Conservation (phyloP, 2,888 invertebrate genomes). For the Xylophagus ater region DNA sequence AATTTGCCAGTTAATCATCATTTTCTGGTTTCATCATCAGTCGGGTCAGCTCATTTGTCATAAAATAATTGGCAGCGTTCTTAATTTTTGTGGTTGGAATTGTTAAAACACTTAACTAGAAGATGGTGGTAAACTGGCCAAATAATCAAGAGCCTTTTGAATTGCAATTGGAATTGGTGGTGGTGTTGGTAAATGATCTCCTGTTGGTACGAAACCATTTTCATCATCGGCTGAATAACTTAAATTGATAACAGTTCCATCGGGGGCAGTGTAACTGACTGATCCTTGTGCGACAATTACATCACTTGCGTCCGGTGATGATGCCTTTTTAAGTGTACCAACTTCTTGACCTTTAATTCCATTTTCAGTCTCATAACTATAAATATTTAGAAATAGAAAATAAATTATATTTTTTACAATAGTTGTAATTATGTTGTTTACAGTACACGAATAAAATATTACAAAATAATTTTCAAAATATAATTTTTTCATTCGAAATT, state of each 20-base stretch:
- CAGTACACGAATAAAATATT: too few species aligned
- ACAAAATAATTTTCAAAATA: too few species aligned
- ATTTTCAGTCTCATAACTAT: constrained; percentile 68
- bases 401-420: too few species aligned
- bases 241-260: constrained; percentile 56
- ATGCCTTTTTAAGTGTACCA: constrained; percentile 62
- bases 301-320: constrained; percentile 53
- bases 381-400: constrained; percentile 25
- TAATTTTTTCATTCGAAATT: too few species aligned
- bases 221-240: constrained; percentile 63
- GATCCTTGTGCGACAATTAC: constrained; percentile 57
- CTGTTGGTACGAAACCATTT: constrained; percentile 47
- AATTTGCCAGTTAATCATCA: background rate
- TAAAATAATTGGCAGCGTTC: too few species aligned
- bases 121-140: constrained; percentile 52
- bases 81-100: constrained; percentile 4
- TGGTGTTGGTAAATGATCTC: constrained; percentile 62
- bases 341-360: constrained; percentile 70
- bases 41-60: background rate
- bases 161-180: constrained; percentile 68
- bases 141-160: constrained; percentile 60
- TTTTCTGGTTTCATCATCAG: background rate
- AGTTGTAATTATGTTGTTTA: too few species aligned
- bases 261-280: constrained; percentile 57
- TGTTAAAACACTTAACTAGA: too few species aligned